Base-by-base conservation (phyloP, 2,797 vertebrate species). In the Echiichthys vipera region DNA sequence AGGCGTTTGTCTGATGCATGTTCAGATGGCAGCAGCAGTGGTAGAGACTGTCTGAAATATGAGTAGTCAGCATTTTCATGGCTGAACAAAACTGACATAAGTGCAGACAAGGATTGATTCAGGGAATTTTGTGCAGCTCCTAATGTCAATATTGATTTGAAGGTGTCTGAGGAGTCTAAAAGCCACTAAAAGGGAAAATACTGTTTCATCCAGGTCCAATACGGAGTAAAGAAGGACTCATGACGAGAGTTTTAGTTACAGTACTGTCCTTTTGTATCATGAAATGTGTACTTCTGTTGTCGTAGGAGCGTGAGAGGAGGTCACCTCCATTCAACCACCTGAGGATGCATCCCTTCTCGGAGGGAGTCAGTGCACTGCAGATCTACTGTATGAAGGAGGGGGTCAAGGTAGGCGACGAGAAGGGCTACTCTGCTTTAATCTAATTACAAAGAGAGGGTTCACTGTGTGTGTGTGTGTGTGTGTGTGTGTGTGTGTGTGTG, bases 331-430 rank as follows among this genome's bases (percentile, higher is more conserved):
- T 98, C 91, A 99, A 97, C 89, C 96, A 96, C 90, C 95, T 99
- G 66, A 96, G 97, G 71, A 98, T 99, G 90, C 98, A 98, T 83
- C 98, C 98, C 0, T 99, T 99, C 91, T 96, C 97, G 8, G 97
- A 99, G 85, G 98, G 98, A 61, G 96, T 98, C 89, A 99, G 98
- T 22, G 98, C 98, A 3, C 94, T 99, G 2, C 98, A 99, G 93
- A 98, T 99, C 92, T 99, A 99, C 94, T 99, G 98, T 76, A 98
- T 99, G 95, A 99, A 99, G 86, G 97, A 99, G 91, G 98, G 98
- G 20, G 98, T 99, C 58, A 99, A 99, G 96, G 98, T 99, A 95
- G 12, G 25, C 7, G 6, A n/a, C 1, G 3, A 36, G 29, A 37
- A 29, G 3, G 32, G n/a, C 13, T 27, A 14, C 1, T 12, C 17